A percentile compares a stretch with the other conserved stretches of the same genome.
These are phyloP conservation scores for Belgica antarctica DNA, from an alignment of 2,888 invertebrate species.

Conservation along the genomic window DNA sequence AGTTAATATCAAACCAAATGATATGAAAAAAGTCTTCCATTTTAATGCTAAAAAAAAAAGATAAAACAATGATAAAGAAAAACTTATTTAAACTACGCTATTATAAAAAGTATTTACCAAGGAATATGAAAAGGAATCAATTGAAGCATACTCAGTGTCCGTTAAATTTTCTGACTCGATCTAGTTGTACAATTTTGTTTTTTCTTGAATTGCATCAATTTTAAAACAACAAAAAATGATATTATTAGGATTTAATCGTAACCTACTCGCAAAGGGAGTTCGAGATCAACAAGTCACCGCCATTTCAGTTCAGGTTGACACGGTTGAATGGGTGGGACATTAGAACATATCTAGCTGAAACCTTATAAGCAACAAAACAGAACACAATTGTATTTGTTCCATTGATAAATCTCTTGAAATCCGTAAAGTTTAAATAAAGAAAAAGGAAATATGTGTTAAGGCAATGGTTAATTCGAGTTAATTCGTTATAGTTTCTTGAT, in stretches of 20 bases:
- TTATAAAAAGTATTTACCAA: conserved; percentile 19
- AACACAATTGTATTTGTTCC: neutral
- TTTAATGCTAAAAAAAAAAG: conserved; percentile 40
- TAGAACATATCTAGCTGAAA: neutral
- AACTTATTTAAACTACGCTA: conserved; percentile 34
- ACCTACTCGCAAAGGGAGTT: neutral
- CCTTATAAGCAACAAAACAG: neutral
- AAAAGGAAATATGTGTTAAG: conserved; percentile 11
- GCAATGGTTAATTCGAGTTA: no score
- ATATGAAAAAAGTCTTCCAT: conserved; percentile 44
- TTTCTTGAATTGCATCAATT: neutral
- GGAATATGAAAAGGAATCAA: neutral
- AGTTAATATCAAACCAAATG: conserved; percentile 32
- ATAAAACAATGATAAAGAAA: conserved; percentile 14
- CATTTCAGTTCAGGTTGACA: no score
- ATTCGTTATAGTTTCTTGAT: neutral
- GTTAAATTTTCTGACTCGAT: conserved; percentile 1
- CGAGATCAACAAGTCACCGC: neutral
- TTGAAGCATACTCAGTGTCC: conserved; percentile 5
- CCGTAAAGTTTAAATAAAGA: neutral
- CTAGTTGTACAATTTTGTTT: conserved; percentile 17
- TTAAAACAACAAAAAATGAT: conserved; percentile 1
- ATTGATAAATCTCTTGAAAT: neutral
- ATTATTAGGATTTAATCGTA: conserved; percentile 15
- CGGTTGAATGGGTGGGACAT: neutral